Percentiles rank a stretch among this genome's conserved stretches.
Evolutionary conservation across 1,140 invertebrate species (phyloP).

Genomic region (Pectinophora gossypiella): DNA sequence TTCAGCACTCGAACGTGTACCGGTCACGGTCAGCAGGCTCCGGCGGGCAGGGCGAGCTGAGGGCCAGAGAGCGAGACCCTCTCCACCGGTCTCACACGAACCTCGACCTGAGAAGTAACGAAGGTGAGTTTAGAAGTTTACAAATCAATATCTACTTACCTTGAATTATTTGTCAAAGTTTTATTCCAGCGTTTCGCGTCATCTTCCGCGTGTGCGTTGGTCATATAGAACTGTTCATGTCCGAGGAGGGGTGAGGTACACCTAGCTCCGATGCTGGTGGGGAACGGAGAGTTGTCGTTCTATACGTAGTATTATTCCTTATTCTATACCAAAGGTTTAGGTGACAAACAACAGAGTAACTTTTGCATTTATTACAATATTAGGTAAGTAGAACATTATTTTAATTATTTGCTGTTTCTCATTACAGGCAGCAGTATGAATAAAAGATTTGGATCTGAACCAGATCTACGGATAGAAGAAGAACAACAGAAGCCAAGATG

Average conservation of each 20-base stretch:
- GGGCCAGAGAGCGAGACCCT: conserved; percentile 56
- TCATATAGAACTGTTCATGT: no score
- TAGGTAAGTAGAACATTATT: no score
- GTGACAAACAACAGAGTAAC: no score
- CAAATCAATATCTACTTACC: neutral
- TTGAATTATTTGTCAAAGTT: neutral
- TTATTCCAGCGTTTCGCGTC: no score
- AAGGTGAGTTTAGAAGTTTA: conserved; percentile 28
- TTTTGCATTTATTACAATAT: no score
- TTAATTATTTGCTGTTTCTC: no score
- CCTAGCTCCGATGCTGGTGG: no score
- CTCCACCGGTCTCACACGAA: conserved; percentile 70
- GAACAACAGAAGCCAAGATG: conserved; percentile 48
- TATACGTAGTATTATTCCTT: no score
- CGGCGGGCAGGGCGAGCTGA: conserved; percentile 41
- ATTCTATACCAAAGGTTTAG: no score
- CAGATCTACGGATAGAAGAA: conserved; percentile 77
- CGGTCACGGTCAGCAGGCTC: conserved; percentile 77
- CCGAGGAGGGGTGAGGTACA: no score
- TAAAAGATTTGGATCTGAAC: conserved; percentile 83
- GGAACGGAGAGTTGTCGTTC: no score
- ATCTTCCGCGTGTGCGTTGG: no score
- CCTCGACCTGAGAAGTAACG: conserved; percentile 55
- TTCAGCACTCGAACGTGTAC: conserved; percentile 76
- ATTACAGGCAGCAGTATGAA: conserved; percentile 46